Base-by-base conservation (phyloP, 2,797 vertebrate species). In the Huso huso region DNA sequence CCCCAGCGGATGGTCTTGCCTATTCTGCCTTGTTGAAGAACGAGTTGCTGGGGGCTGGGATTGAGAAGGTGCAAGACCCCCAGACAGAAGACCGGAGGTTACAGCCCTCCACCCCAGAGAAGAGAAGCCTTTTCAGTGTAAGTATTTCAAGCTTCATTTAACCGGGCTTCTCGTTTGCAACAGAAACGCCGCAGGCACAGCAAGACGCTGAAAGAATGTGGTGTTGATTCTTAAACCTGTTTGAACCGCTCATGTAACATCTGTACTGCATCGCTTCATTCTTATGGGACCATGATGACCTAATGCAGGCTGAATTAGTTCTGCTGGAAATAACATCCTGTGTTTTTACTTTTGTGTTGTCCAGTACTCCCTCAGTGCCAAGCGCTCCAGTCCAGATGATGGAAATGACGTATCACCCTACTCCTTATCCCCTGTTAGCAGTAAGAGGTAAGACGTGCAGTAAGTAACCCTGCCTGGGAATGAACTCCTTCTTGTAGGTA, bases 21-120 rank as follows among this genome's bases (percentile, higher is more conserved):
- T 99, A 99, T 76, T 98, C 95, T 0, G 97, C 96, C 13, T 82
- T 99, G 75, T 87, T 99, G 71, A 99, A 98, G 84, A 99, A 99
- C 0, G 97, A 99, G 73, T 88, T 99, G 65, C 77, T 99, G 1
- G 97, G 96, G 7, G 96, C 97, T 0, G 96, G 97, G 15, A 99
- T 99, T 0, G 96, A 99, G 81, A 99, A 98, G 72, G 95, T 99
- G 49, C 94, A 98, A 76, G 97, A 99, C 79, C 97, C 97, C 0
- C 95, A 99, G 83, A 97, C 94, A 0, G 97, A 99, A 72, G 97
- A 99, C 74, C 84, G 96, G 49, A 86, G 97, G 65, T 83, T 99
- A 23, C 95, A 97, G 80, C 94, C 94, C 0, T 96, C 96, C 57
- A 97, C 95, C 0, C 96, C 95, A 0, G 94, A 94, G 79, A 95